These are phyloP conservation scores for Drosophila mimetica DNA, from an alignment of 2,888 invertebrate genomes.

Conservation along the genomic window DNA sequence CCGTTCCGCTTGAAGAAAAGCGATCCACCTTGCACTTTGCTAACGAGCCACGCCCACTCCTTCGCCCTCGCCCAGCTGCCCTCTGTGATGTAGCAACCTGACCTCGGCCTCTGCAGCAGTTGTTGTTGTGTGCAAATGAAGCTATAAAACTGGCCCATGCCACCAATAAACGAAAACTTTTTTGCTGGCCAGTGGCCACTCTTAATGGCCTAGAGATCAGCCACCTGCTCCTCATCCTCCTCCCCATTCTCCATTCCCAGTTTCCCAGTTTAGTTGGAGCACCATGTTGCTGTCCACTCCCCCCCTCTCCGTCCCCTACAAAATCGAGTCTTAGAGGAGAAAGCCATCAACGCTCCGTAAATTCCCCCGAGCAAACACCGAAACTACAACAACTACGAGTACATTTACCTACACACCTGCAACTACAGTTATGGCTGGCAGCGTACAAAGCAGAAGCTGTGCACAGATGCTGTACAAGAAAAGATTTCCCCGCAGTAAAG, in stretches of 20 bases:
- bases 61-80: neutral
- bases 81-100: constrained; percentile 8
- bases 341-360: constrained; percentile 74
- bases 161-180: constrained; percentile 59
- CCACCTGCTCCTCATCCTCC: neutral
- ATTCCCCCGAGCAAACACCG: constrained; percentile 63
- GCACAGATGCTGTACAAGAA: constrained; percentile 26
- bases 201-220: constrained; percentile 54
- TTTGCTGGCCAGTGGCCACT: constrained; percentile 53
- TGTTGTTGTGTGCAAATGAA: constrained; percentile 61
- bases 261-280: constrained; percentile 2
- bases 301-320: neutral
- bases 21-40: constrained; percentile 26
- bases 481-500: constrained; percentile 70
- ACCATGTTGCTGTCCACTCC: constrained; percentile 24
- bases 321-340: constrained; percentile 58
- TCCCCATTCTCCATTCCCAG: neutral
- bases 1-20: constrained; percentile 18
- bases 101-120: constrained; percentile 36
- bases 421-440: constrained; percentile 38
- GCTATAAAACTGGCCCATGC: constrained; percentile 74
- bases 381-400: constrained; percentile 41
- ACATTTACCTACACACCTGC: constrained; percentile 34
- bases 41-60: constrained; percentile 23
- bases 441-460: constrained; percentile 2